Conservation (phyloP, 92 coral and sea anemone genomes). For the Actinostola sp. region DNA sequence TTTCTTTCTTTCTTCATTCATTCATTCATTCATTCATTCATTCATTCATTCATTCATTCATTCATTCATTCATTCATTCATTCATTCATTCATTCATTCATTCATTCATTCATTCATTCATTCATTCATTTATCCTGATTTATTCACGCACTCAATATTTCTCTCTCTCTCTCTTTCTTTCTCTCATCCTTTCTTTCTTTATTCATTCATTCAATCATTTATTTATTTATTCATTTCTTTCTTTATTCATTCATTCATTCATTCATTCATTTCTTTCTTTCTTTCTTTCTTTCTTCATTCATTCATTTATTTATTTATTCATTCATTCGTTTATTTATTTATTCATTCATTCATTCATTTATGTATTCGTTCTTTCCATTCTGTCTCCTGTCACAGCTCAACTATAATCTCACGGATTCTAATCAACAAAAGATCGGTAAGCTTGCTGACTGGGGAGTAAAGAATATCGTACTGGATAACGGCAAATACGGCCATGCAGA, state of each 20-base stretch:
- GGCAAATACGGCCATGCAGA: constrained; percentile 76
- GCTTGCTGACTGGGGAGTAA: constrained; percentile 59
- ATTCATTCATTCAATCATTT: no score
- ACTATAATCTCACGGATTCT: constrained; percentile 41
- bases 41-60: no score
- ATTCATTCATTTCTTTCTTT: no score
- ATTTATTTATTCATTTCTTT: no score
- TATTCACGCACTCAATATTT: neutral
- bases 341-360: neutral
- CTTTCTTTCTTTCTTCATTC: no score
- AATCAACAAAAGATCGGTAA: constrained; percentile 27
- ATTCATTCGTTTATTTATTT: neutral
- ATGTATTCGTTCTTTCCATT: neutral
- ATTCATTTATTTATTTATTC: neutral
- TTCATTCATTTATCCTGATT: neutral
- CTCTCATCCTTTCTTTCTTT: no score
- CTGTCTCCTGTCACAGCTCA: constrained; percentile 48
- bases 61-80: no score
- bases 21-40: neutral
- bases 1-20: neutral
- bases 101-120: no score
- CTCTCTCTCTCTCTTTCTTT: no score
- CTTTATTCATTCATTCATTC: no score
- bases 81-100: neutral
- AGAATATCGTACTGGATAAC: constrained; percentile 44